Percentiles rank a stretch among this genome's conserved stretches.
Conservation (phyloP, 2,888 invertebrate species). For the Cryptops parisi region DNA sequence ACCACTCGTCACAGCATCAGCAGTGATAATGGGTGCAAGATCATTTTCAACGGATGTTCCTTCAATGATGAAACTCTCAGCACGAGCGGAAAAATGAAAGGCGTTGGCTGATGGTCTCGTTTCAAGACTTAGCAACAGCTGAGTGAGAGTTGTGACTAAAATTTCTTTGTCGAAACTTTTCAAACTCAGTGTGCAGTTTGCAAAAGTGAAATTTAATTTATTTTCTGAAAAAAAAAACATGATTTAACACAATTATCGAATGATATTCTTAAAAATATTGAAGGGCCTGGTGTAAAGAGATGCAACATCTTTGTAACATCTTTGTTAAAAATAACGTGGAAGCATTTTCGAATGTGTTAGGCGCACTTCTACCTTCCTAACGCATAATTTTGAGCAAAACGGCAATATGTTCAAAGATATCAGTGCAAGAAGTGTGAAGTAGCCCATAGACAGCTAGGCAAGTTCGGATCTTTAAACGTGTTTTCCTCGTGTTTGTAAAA, state of each 20-base stretch:
- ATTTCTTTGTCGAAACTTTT: conserved; percentile 54
- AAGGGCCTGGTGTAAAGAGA: too few species aligned
- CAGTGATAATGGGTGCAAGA: conserved; percentile 50
- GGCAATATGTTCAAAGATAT: too few species aligned
- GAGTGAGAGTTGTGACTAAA: conserved; percentile 53
- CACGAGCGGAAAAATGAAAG: conserved; percentile 50
- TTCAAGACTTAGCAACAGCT: conserved; percentile 52
- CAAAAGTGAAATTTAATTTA: conserved; percentile 57
- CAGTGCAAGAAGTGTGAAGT: too few species aligned
- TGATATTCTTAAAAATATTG: neutral
- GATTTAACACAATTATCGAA: neutral
- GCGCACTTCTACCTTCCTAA: too few species aligned
- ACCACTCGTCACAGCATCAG: conserved; percentile 37
- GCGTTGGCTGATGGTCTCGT: conserved; percentile 50
- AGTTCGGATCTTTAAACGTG: too few species aligned
- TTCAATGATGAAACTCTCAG: conserved; percentile 61
- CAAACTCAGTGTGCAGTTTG: conserved; percentile 53
- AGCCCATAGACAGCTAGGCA: too few species aligned
- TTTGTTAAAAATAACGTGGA: too few species aligned
- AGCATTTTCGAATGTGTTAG: too few species aligned
- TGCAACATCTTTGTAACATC: too few species aligned
- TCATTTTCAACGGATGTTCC: conserved; percentile 57
- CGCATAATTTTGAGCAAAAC: too few species aligned
- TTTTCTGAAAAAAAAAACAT: conserved; percentile 43
- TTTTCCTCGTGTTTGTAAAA: too few species aligned